These are phyloP conservation scores for Pseudomyrmex sp. DNA, from an alignment of 1,140 invertebrate species.

Conservation along the genomic window DNA sequence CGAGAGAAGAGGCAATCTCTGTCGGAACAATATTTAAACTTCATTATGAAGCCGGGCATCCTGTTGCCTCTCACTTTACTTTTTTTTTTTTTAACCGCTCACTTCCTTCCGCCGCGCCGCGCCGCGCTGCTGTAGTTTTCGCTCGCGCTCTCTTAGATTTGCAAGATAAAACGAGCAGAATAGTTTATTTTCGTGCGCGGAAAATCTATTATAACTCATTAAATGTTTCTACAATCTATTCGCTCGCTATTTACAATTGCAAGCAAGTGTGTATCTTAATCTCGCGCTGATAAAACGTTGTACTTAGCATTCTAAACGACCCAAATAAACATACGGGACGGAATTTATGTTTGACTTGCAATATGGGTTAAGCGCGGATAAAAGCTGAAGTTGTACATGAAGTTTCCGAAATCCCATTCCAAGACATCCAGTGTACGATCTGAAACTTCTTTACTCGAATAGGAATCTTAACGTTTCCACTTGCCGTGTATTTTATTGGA, in stretches of 20 bases:
- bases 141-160: conserved; percentile 11
- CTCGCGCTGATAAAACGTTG: conserved; percentile 4
- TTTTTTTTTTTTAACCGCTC: conserved; percentile 34
- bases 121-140: background rate
- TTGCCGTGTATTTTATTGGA: conserved; percentile 44
- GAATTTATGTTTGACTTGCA: conserved; percentile 13
- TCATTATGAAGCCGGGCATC: conserved; percentile 60
- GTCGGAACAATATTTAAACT: conserved; percentile 71
- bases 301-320: background rate
- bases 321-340: background rate
- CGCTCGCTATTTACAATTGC: background rate
- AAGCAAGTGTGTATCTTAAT: background rate
- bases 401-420: conserved; percentile 22
- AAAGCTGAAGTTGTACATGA: background rate
- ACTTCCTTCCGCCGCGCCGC: background rate
- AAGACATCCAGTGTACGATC: conserved; percentile 22
- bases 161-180: conserved; percentile 30
- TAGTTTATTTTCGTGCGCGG: conserved; percentile 5
- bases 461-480: conserved; percentile 50
- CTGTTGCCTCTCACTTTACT: conserved; percentile 53
- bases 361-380: conserved; percentile 26
- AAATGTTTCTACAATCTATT: background rate
- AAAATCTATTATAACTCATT: conserved; percentile 31
- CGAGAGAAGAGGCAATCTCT: conserved; percentile 56
- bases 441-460: conserved; percentile 47